Percentiles rank a stretch among this genome's conserved stretches.
Conservation (phyloP, 2,888 invertebrate species). For the Idaea straminata region DNA sequence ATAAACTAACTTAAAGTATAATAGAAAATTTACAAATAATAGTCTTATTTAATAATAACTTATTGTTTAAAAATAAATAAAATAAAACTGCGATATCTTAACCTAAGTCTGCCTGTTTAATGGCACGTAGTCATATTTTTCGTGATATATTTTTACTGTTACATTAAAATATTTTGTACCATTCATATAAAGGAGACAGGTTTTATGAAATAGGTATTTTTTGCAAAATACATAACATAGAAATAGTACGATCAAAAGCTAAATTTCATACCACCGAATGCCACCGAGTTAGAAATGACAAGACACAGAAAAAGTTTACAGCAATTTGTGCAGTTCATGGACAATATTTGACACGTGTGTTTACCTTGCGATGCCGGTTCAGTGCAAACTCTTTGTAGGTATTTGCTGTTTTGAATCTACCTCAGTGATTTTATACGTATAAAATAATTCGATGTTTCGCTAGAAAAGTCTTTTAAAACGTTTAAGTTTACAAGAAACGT, state of each 20-base stretch:
- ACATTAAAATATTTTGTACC: constrained; percentile 67
- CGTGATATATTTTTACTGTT: constrained; percentile 22
- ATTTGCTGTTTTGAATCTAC: too few species aligned
- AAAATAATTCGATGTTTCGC: too few species aligned
- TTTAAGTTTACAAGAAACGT: too few species aligned
- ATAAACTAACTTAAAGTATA: background rate
- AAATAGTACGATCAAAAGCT: constrained; percentile 1
- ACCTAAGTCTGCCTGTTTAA: constrained; percentile 56
- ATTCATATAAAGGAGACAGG: constrained; percentile 37
- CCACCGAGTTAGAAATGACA: background rate
- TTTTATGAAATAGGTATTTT: background rate
- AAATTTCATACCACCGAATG: background rate
- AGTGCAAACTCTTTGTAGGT: too few species aligned
- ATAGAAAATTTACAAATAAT: background rate
- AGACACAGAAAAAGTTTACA: too few species aligned
- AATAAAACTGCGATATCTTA: constrained; percentile 23
- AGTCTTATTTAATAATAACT: constrained; percentile 5
- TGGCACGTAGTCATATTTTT: constrained; percentile 62
- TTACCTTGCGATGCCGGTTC: too few species aligned
- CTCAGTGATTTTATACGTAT: too few species aligned
- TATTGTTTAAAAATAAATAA: constrained; percentile 20
- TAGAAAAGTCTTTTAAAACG: too few species aligned
- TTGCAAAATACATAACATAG: constrained; percentile 6
- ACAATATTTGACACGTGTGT: too few species aligned
- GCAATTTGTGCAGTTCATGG: too few species aligned